Evolutionary conservation across 2,113 vertebrate species (phyloP).

Genomic region (Cygnus atratus): DNA sequence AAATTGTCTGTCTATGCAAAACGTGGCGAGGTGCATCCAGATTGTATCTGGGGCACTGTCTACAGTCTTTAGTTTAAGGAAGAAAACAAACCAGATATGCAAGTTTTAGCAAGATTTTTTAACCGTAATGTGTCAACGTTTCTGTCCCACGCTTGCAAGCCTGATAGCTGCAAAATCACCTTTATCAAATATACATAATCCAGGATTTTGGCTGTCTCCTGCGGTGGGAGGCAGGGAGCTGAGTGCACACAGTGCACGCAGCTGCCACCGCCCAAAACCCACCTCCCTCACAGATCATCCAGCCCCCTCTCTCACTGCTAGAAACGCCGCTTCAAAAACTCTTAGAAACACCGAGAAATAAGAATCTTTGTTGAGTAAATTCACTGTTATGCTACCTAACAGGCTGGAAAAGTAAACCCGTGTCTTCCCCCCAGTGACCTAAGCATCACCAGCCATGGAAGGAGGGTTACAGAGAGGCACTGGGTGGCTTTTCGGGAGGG

Average conservation of each 20-base stretch:
- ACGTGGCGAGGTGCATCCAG: slow-evolving; percentile 44
- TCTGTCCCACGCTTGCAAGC: slow-evolving; percentile 7
- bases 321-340: not conserved
- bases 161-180: not conserved
- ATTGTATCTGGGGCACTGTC: not conserved
- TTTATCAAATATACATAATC: not conserved
- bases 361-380: not conserved
- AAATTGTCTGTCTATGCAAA: slow-evolving; percentile 52
- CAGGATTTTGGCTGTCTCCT: not conserved
- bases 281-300: not conserved
- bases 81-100: slow-evolving; percentile 13
- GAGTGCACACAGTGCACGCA: not conserved
- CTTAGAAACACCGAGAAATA: not conserved
- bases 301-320: not conserved
- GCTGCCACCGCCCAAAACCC: not conserved
- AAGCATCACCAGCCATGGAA: not conserved
- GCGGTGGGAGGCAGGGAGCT: not conserved
- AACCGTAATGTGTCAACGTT: not conserved
- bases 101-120: slow-evolving; percentile 43
- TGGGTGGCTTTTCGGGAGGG: not conserved
- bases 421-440: not conserved
- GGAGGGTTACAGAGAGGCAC: not conserved
- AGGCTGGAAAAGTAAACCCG: not conserved
- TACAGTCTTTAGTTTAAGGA: not conserved
- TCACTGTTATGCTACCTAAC: not conserved